These are phyloP conservation scores for Itoplectis maculator DNA, from an alignment of 2,888 invertebrate species.

Conservation along the genomic window DNA sequence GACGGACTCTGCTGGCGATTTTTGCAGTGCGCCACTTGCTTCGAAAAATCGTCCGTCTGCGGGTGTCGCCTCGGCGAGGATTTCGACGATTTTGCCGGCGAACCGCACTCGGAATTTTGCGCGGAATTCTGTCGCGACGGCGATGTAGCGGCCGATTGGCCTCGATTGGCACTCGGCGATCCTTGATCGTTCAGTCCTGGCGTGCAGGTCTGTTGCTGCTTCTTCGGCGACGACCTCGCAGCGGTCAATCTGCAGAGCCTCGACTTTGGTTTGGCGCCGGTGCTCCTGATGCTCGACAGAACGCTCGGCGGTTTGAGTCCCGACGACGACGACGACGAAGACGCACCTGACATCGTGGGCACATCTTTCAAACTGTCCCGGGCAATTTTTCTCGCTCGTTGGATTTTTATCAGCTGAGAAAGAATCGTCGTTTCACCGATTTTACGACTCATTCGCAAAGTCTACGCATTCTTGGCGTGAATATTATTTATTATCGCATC, in stretches of 20 bases:
- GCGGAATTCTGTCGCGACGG: constrained; percentile 47
- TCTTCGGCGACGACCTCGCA: constrained; percentile 69
- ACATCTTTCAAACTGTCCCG: constrained; percentile 71
- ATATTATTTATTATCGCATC: background rate
- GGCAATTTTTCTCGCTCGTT: background rate
- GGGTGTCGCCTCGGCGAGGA: constrained; percentile 62
- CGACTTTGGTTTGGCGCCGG: constrained; percentile 78
- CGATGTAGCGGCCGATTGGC: constrained; percentile 18
- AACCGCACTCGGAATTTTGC: constrained; percentile 45
- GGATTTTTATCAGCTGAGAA: constrained; percentile 20
- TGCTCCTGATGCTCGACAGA: constrained; percentile 66
- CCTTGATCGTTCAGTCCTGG: constrained; percentile 40
- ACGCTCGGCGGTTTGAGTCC: constrained; percentile 74
- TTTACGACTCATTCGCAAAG: constrained; percentile 15
- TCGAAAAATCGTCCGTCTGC: constrained; percentile 62
- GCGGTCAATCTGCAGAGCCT: constrained; percentile 73
- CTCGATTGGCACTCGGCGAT: background rate
- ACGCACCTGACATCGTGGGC: constrained; percentile 69
- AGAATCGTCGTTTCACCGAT: constrained; percentile 14
- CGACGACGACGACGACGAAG: constrained; percentile 70
- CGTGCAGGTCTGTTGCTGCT: constrained; percentile 63
- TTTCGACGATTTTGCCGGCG: constrained; percentile 62
- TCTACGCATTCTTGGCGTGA: background rate
- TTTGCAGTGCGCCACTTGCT: constrained; percentile 51
- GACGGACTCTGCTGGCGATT: constrained; percentile 65